Evolutionary conservation across 2,113 vertebrate genomes (phyloP), one percentile per base, ranked within the genome.

Genomic region (Mus pahari): DNA sequence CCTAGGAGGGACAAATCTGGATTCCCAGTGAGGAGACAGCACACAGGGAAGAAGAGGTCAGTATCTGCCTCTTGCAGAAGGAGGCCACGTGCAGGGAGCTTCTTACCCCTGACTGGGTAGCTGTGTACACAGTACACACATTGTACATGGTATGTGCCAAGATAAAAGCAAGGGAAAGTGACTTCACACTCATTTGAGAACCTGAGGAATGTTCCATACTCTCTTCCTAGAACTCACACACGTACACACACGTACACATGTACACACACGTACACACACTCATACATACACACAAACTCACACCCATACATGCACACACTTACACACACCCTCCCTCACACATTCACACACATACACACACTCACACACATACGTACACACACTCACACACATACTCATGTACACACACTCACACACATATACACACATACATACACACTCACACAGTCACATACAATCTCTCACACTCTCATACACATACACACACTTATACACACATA

Each of bases 371-470:
- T 6, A 50, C 26, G 16, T 13, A 7, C 20, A 12, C 6, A 31
- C 26, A 48, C 5, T 9, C 22, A 17, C 45, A 16, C 20, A 24
- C 26, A 48, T 13, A 28, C 42, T 6, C 13, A 55, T 12, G 2
- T 12, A 7, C 62, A 86, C 33, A 2, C 8, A 16, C 10, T 24
- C 73, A 10, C 74, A 26, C 12, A 1, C 19, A 45, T 20, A 75
- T 22, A 24, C 89, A 24, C 20, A 7, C 50, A 11, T 36, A 19
- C 12, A 2, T 7, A 3, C 83, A 45, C 17, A 1, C 42, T 2
- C 2, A 24, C 10, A n/a, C 22, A 3, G 0, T 7, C 1, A 70
- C 5, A 70, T 28, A 62, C 24, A 26, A 3, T 1, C 7, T 8
- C 22, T 2, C 5, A 26, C 60, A 62, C 5, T 8, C 22, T 24